Evolutionary conservation across 2,888 invertebrate species (phyloP), one percentile per base, ranked within the genome.

Genomic region (Pandemis heparana): DNA sequence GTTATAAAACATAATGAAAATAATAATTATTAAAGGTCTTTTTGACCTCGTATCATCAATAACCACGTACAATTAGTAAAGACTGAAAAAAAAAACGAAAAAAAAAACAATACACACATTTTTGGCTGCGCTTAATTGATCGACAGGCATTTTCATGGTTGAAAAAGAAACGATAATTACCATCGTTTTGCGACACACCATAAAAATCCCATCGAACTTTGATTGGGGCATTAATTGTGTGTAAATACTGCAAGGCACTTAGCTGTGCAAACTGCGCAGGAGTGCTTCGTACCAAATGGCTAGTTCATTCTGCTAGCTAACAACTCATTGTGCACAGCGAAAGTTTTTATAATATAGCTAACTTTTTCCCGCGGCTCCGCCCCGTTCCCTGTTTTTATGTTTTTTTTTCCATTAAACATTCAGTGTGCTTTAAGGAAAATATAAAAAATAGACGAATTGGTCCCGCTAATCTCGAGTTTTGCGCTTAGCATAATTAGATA

Each of bases 231-330:
- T 43, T 46, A 46, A 63, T 63, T 63, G 63, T 63, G 14, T 16
- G 43, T 63, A 63, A 63, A 63, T 63, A 46, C 63, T 63, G 32
- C 46, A 46, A 18, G 41, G 38, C 63, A 63, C 63, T 63, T 63
- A 46, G 46, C 43, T n/a, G 23, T 46, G 63, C 46, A 63, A 63
- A 63, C 18, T 23, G 63, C 62, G 41, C 18, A 14, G 3, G 32
- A 59, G 32, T 14, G 59, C 59, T 39, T 39, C 16, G 43, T 63
- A 18, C 62, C 14, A 43, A 43, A 18, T 12, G 23, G 14, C 14
- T 23, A n/a, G 23, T 1, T 23, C 8, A 23, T 56, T 56, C 12
- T 12, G 23, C 23, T 56, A 23, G 23, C 56, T 56, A 18, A 56
- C 56, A 56, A 56, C 56, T 0, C 9, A 23, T 23, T 10, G 23